Base-by-base conservation (phyloP, 2,888 invertebrate genomes). In the Chrysotoxum bicinctum region DNA sequence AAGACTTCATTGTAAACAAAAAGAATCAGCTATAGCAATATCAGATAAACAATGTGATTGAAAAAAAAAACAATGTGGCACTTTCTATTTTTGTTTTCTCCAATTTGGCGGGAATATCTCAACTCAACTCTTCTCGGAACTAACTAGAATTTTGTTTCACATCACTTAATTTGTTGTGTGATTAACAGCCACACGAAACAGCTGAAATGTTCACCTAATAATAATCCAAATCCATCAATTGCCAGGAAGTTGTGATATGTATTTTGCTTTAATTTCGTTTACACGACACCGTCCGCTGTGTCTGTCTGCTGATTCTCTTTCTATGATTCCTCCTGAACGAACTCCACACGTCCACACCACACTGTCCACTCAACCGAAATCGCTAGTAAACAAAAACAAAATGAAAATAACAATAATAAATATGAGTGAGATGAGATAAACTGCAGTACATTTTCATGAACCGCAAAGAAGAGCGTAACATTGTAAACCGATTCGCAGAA, bases 381-480 rank as follows among this genome's bases (percentile, higher is more conserved):
- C 40, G 19, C 21, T 23, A 12, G 64, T 72, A 78, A 78, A 78
- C 72, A 72, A 56, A 72, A 64, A 35, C 62, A 62, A 62, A 62
- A 40, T 60, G 40, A 26, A 40, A 60, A 62, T 60, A 54, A 54
- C 40, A 56, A 56, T 12, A 56, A 58, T 21, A 58, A 58, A 58
- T 14, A 58, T n/a, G 19, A 37, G 58, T 58, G 35, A 19, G 56
- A 32, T 30, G 32, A 37, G 37, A 58, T 19, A 54, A 45, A 50
- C 23, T 37, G 60, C 60, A 37, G 12, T 21, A 30, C 12, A 26
- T 40, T 62, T 43, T n/a, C 40, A 62, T 66, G 35, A 66, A 66
- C 66, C 66, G 66, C 66, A 50, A 32, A 21, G 45, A 43, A 45
- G 30, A 43, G 62, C 16, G n/a, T 35, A 37, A 58, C 23, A 21